Conservation (phyloP, 2,888 invertebrate species). For the Stenolophus ochropezus region DNA sequence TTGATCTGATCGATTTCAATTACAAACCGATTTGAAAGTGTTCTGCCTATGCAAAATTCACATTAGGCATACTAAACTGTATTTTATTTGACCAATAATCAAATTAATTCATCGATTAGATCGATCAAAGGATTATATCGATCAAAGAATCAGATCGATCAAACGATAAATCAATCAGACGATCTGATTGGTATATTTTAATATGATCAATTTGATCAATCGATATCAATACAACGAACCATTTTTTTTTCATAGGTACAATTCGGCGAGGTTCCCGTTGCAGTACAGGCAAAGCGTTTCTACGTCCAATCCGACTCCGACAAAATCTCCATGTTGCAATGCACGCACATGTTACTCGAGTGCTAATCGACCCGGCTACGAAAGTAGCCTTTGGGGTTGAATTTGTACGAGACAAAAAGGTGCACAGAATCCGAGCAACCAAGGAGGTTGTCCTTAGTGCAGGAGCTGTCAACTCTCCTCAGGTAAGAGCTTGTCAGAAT, state of each 20-base stretch:
- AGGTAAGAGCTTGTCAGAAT: conserved; percentile 72
- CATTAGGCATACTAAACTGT: too few relatives aligned
- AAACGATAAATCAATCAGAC: too few relatives aligned
- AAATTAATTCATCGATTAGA: too few relatives aligned
- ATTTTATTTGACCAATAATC: too few relatives aligned
- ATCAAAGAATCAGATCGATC: too few relatives aligned
- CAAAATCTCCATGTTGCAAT: conserved; percentile 90
- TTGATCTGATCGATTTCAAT: too few relatives aligned
- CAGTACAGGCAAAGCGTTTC: conserved; percentile 91
- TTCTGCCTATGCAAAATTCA: too few relatives aligned
- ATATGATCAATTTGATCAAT: too few relatives aligned
- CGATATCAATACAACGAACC: too few relatives aligned
- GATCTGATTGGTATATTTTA: too few relatives aligned
- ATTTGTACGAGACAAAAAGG: conserved; percentile 83
- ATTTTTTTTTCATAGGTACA: conserved; percentile 77
- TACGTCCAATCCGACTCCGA: conserved; percentile 86
- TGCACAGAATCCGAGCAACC: conserved; percentile 82
- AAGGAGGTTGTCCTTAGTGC: conserved; percentile 94
- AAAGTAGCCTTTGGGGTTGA: conserved; percentile 89
- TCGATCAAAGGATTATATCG: too few relatives aligned
- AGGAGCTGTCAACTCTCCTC: conserved; percentile 95
- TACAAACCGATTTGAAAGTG: too few relatives aligned
- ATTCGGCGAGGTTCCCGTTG: conserved; percentile 87
- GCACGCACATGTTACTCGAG: conserved; percentile 85
- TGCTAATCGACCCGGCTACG: conserved; percentile 83